Evolutionary conservation across 2,113 vertebrate genomes (phyloP), one percentile per base, ranked within the genome.

Genomic region (Elephantulus edwardii): DNA sequence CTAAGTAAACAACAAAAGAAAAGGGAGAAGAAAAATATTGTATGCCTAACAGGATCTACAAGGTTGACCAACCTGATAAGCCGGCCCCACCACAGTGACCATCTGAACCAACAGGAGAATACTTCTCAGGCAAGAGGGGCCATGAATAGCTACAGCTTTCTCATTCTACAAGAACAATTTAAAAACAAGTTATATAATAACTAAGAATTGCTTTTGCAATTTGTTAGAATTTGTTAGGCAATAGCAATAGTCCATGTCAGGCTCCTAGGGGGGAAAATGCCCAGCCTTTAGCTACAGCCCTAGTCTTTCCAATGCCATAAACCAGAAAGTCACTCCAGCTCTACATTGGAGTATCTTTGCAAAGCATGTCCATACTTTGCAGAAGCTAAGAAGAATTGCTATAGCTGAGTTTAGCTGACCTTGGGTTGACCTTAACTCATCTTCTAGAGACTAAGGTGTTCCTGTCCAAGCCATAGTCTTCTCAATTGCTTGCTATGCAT

Each of bases 1-100:
- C 95, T 96, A 94, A 97, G 92, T 93, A 97, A 98, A 97, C 95
- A 97, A 94, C 78, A 87, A 90, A 96, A 94, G 88, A 66, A 38
- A 77, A 91, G 84, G 84, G 90, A 91, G 92, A 91, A 94, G 88
- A 96, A n/a, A 96, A 96, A 95, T 94, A 92, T 74, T 95, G 88
- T 87, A 3, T 80, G 86, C 64, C 50, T 42, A 89, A 94, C 90
- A 94, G 83, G 92, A 91, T 96, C 86, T 93, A 33, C 93, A 83
- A 96, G 97, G 79, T 92, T 94, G 83, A 56, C 70, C 83, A 76
- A 72, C 95, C 92, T 92, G 95, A 93, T 64, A 46, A 89, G 92
- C 94, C 68, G 46, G 95, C 70, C 94, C 64, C 72, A 76, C 68
- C 58, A n/a, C 90, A 22, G 62, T 83, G n/a, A 83, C 62, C 81